Evolutionary conservation across 2,113 vertebrate genomes (phyloP).

Genomic region (Saguinus imperator): DNA sequence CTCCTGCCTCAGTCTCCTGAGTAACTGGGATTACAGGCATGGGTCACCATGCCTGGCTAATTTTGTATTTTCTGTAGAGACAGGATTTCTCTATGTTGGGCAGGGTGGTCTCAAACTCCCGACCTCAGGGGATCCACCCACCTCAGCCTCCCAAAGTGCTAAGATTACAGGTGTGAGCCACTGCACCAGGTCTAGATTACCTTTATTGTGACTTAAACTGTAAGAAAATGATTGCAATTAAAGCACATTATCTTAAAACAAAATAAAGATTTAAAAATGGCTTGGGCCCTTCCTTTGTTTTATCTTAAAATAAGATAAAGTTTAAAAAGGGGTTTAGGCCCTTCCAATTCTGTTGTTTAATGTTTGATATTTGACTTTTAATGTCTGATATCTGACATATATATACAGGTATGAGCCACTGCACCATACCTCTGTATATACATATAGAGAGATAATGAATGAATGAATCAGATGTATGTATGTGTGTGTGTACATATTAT

Average conservation of each 20-base stretch:
- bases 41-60: no score
- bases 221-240: slow-evolving; percentile 18
- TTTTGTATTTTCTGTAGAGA: no score
- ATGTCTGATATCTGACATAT: neutral
- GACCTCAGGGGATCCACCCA: no score
- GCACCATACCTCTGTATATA: no score
- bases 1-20: no score
- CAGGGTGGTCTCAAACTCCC: no score
- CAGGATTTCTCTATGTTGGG: no score
- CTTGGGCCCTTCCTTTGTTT: neutral
- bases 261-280: neutral
- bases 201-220: slow-evolving; percentile 14
- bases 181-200: neutral
- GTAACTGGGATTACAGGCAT: no score
- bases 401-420: no score
- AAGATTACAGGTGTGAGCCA: no score
- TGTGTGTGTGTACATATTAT: no score
- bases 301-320: slow-evolving; percentile 12
- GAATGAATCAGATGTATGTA: neutral
- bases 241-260: neutral
- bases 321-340: neutral
- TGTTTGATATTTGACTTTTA: neutral
- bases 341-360: neutral
- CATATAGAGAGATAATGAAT: neutral
- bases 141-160: no score